Base-by-base conservation (phyloP, 2,797 vertebrate species). In the Rhinogobio ventralis region DNA sequence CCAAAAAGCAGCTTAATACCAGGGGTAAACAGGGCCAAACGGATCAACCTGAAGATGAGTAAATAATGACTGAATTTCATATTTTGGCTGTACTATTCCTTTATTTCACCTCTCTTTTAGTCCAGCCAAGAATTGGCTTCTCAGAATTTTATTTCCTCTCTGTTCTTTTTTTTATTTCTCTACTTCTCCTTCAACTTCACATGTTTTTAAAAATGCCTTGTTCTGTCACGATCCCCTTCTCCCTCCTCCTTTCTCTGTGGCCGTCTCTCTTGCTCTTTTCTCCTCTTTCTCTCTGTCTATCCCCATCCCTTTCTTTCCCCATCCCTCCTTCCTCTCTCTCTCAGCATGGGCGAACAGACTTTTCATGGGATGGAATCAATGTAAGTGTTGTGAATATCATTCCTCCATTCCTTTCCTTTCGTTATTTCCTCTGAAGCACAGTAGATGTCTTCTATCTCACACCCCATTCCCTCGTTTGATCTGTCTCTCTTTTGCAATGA, bases 351-450 rank as follows among this genome's bases (percentile, higher is more conserved):
- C 96, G 96, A 92, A 98, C 97, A 83, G 98, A 99, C 94, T 98
- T 99, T 96, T 99, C 98, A 96, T 99, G 98, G 98, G 98, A 99
- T 91, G 98, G 97, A 92, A 99, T 99, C 95, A 99, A 99, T 94
- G 98, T 99, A 96, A 99, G 98, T 91, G 86, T 91, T 88, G 92
- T 93, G 88, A 93, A 88, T 81, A 82, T 91, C 93, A 92, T 94
- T 92, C 89, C 91, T 92, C 92, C 90, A 90, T 90, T 78, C 89
- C 72, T 87, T 20, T 86, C 53, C 73, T 39, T 88, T 87, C 79
- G 89, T 92, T 91, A 83, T 89, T 92, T 86, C 79, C 66, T 80
- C 45, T 76, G 46, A 89, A 51, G 88, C 92, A 92, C 91, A 84
- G 91, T 92, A 91, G 92, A 91, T 88, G 57, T 76, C 68, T 75